Base-by-base conservation (phyloP, 1,140 invertebrate genomes). In the Drosophila hydei region DNA sequence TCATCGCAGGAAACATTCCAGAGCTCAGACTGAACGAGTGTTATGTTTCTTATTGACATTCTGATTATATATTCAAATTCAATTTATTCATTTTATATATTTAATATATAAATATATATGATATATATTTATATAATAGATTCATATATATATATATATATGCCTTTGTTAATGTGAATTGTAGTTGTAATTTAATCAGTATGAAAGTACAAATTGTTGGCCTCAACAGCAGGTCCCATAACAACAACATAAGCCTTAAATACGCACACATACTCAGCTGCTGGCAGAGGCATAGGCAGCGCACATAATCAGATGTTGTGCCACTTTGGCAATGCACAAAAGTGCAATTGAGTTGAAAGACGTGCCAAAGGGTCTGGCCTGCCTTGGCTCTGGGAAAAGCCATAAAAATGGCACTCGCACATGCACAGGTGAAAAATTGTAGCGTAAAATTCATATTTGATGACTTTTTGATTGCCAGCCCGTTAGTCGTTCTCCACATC, bases 381-480 rank as follows among this genome's bases (percentile, higher is more conserved):
- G 47, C n/a, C 23, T 27, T 27, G 48, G 14, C 14, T 30, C 0
- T 30, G 48, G 48, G 48, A 59, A 78, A 71, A 75, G 71, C 71
- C 72, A 68, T 75, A 75, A 83, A 83, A 83, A 83, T 83, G 79
- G 63, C 75, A 78, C 47, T 67, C 38, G 42, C 67, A 61, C 21
- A 50, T 52, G 48, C 58, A 77, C 79, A 79, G 79, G 79, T 83
- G 72, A 84, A 83, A 84, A 84, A 83, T 84, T 84, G 76, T 83
- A 72, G 79, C 79, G 79, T 67, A 75, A 85, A 85, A 85, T 85
- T 85, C 81, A 85, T 85, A 85, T 85, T 85, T 85, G 81, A 85
- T 85, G 81, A 79, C 74, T 85, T 85, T 85, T 85, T 85, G 81
- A 85, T 85, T 85, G 77, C 81, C 73, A 77, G 58, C 75, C 70